phyloP scores from a whole-genome alignment of 1,140 invertebrate species.

The Pseudachorutes palmiensis region DNA sequence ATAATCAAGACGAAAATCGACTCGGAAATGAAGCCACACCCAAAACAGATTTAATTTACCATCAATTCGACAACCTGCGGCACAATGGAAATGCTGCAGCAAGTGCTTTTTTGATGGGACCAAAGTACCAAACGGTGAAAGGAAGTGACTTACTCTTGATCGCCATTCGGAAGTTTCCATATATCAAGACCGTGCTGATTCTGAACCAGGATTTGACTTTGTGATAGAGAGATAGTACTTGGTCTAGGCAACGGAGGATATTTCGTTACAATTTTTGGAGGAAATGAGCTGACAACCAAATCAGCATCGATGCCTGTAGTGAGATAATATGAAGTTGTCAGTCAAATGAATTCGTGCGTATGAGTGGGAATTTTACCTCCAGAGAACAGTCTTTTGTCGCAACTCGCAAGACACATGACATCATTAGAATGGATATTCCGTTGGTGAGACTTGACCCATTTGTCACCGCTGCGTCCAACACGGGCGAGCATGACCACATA shows the following conservation, averaged over 20 bases:
- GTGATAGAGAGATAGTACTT: constrained; percentile 2
- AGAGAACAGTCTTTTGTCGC: constrained; percentile 57
- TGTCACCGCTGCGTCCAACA: constrained; percentile 49
- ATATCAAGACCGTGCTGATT: constrained; percentile 20
- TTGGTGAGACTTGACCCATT: constrained; percentile 72
- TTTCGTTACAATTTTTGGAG: constrained; percentile 30
- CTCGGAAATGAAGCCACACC: neutral
- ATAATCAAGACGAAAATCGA: neutral
- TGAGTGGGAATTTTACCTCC: constrained; percentile 52
- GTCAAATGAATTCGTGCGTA: constrained; percentile 8
- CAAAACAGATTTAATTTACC: neutral
- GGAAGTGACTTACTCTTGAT: constrained; percentile 29
- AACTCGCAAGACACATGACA: constrained; percentile 59
- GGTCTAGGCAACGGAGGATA: constrained; percentile 29
- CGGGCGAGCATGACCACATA: constrained; percentile 53
- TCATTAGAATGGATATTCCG: constrained; percentile 73
- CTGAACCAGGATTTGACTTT: constrained; percentile 17
- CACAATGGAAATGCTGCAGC: constrained; percentile 6
- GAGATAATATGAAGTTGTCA: neutral
- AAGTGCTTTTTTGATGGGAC: neutral
- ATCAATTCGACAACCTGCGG: constrained; percentile 1
- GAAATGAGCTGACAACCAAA: constrained; percentile 30
- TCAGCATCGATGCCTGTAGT: constrained; percentile 29
- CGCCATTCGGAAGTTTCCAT: constrained; percentile 28
- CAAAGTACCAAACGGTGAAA: neutral